These are phyloP conservation scores for Sarcophaga subvicina DNA, from an alignment of 2,888 invertebrate genomes.

Conservation along the genomic window DNA sequence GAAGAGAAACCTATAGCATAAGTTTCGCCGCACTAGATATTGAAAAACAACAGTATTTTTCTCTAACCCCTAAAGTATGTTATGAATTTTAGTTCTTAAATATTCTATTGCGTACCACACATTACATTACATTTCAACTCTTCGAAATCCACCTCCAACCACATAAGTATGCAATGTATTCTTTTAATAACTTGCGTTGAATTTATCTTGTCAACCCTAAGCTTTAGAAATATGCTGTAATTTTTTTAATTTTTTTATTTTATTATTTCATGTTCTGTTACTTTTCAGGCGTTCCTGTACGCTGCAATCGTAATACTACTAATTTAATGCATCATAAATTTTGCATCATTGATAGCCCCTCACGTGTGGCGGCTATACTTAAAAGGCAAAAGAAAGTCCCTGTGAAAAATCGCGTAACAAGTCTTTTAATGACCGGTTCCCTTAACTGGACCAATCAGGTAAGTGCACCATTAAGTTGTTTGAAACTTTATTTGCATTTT, in stretches of 20 bases:
- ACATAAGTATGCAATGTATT: constrained; percentile 18
- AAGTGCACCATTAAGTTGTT: background rate
- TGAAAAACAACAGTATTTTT: background rate
- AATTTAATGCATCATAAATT: constrained; percentile 81
- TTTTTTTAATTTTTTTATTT: background rate
- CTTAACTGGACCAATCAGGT: constrained; percentile 78
- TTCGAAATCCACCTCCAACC: background rate
- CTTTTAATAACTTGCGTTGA: background rate
- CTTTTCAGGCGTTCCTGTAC: constrained; percentile 76
- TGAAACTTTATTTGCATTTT: constrained; percentile 9
- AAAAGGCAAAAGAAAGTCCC: constrained; percentile 52
- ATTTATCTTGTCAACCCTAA: constrained; percentile 1
- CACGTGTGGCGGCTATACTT: constrained; percentile 69
- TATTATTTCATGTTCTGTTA: background rate
- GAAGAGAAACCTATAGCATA: background rate
- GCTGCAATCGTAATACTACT: constrained; percentile 66
- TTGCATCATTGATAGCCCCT: constrained; percentile 76
- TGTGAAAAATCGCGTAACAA: constrained; percentile 58
- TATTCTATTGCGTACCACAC: too few relatives aligned
- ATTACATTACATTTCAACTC: background rate
- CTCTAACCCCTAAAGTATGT: background rate
- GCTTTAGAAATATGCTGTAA: background rate
- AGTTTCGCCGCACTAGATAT: background rate
- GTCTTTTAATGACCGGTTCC: constrained; percentile 75
- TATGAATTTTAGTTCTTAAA: background rate